Evolutionary conservation across 1,140 invertebrate species (phyloP).

Genomic region (Zaprionus lachaisei): DNA sequence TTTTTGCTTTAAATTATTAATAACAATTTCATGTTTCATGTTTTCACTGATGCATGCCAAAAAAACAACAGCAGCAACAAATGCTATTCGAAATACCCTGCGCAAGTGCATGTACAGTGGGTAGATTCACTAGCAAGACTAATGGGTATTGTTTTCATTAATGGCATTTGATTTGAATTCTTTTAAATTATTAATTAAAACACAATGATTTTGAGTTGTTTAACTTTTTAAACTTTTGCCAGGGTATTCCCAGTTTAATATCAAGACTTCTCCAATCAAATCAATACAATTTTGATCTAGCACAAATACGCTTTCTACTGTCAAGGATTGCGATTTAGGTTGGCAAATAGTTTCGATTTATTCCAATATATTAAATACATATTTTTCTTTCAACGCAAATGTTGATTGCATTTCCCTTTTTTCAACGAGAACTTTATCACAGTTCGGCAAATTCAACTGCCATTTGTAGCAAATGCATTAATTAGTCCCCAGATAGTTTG

Average conservation of each 20-base stretch:
- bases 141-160: neutral
- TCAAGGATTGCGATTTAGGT: neutral
- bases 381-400: neutral
- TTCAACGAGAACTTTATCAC: neutral
- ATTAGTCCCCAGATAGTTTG: constrained; percentile 17
- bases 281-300: neutral
- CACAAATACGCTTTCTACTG: neutral
- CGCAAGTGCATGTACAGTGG: neutral
- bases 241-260: neutral
- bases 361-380: neutral
- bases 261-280: neutral
- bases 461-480: constrained; percentile 37
- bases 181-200: no score
- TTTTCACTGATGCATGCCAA: constrained; percentile 58
- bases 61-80: constrained; percentile 31
- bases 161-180: no score
- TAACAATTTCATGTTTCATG: constrained; percentile 74
- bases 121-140: neutral
- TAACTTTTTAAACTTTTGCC: no score
- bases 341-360: neutral
- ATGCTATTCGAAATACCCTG: constrained; percentile 14
- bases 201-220: no score
- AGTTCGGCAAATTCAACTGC: constrained; percentile 12
- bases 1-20: constrained; percentile 77
- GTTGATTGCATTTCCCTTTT: neutral